Conservation (phyloP, 2,888 invertebrate species). For the Hyppa rectilinea region DNA sequence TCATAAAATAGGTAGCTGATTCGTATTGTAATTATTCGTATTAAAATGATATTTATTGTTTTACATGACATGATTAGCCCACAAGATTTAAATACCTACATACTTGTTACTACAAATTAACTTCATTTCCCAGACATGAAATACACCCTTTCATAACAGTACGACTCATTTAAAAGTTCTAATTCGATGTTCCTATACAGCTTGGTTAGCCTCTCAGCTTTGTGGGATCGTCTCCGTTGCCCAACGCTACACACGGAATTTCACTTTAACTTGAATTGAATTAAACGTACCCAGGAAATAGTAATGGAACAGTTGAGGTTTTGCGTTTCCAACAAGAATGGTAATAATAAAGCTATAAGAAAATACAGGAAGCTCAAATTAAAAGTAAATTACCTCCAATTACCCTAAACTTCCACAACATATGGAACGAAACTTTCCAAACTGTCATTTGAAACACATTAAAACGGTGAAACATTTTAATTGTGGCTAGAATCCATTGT, state of each 20-base stretch:
- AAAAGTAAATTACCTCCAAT: constrained; percentile 50
- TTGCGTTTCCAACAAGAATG: constrained; percentile 26
- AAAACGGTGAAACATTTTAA: constrained; percentile 60
- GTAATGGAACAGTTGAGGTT: constrained; percentile 37
- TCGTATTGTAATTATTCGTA: not conserved
- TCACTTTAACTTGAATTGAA: constrained; percentile 48
- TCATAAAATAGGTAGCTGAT: not conserved
- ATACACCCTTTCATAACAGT: constrained; percentile 1
- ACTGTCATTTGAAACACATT: constrained; percentile 66
- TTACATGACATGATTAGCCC: too few relatives aligned
- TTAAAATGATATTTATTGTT: not conserved
- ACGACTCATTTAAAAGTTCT: constrained; percentile 22
- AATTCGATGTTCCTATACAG: constrained; percentile 11
- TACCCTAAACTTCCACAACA: constrained; percentile 48
- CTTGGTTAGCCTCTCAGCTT: constrained; percentile 31
- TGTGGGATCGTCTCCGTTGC: constrained; percentile 31
- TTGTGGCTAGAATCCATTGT: constrained; percentile 58
- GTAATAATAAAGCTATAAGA: constrained; percentile 33
- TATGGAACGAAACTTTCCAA: constrained; percentile 56
- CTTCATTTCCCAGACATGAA: not conserved
- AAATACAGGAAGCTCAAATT: constrained; percentile 54
- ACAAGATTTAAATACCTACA: not conserved
- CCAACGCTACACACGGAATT: constrained; percentile 52
- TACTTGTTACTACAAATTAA: too few relatives aligned
- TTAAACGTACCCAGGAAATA: constrained; percentile 27